Percentiles rank a stretch among this genome's conserved stretches.
Conservation (phyloP, 2,113 vertebrate species). For the Apodemus speciosus region DNA sequence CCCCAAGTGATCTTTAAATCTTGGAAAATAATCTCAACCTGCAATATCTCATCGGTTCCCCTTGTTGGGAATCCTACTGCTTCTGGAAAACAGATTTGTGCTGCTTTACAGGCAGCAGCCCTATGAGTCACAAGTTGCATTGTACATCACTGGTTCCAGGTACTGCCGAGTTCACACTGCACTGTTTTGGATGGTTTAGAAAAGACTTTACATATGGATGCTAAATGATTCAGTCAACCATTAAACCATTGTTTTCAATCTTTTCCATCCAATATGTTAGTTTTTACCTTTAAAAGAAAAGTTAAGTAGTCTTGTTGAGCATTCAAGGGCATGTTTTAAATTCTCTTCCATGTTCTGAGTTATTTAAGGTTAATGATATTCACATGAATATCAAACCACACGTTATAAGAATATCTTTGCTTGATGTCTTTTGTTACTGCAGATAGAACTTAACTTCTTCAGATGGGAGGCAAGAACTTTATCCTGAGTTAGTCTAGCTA, state of each 20-base stretch:
- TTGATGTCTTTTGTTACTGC: not conserved
- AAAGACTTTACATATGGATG: too few species aligned
- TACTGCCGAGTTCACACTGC: not conserved
- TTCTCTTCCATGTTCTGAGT: not conserved
- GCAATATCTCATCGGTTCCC: not conserved
- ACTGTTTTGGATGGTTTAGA: not conserved
- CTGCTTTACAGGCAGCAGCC: not conserved
- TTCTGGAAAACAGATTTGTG: not conserved
- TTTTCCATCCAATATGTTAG: not conserved
- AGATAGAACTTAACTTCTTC: not conserved
- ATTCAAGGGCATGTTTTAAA: not conserved
- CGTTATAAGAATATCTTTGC: accelerated
- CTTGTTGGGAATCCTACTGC: not conserved
- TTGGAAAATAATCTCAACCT: not conserved
- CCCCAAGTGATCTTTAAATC: not conserved
- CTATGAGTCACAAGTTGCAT: too few species aligned
- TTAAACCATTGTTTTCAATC: not conserved
- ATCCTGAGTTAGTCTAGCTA: not conserved
- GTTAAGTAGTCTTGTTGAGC: not conserved
- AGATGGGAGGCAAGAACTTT: not conserved
- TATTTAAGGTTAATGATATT: not conserved
- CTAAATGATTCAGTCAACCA: not conserved
- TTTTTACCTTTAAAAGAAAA: not conserved
- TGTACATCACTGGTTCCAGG: accelerated
- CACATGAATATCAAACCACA: not conserved